Evolutionary conservation across 2,113 vertebrate species (phyloP).

Genomic region (Tetraodon nigroviridis): DNA sequence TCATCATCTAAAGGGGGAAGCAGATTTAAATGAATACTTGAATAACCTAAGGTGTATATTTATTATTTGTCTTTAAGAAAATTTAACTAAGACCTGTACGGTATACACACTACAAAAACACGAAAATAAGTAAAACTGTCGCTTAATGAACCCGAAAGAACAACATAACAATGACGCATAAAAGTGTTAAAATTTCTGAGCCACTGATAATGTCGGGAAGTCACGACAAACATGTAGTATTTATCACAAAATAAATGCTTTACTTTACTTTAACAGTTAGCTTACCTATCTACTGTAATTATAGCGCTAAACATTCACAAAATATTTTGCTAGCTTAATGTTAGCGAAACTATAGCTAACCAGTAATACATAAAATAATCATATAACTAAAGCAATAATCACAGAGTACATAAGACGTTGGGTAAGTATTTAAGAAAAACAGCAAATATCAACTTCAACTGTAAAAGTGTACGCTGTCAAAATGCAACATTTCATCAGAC

Average conservation of each 20-base stretch:
- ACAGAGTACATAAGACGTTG: no score
- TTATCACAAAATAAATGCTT: not conserved
- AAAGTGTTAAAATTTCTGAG: not conserved
- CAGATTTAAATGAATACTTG: not conserved
- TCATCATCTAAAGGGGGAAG: conserved; percentile 77
- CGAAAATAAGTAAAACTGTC: no score
- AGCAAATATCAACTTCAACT: not conserved
- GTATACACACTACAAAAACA: no score
- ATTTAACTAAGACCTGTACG: no score
- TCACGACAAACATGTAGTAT: not conserved
- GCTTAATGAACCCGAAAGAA: no score
- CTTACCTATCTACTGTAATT: no score
- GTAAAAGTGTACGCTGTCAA: not conserved
- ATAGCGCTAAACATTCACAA: conserved; percentile 4
- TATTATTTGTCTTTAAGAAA: no score
- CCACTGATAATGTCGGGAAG: not conserved
- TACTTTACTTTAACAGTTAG: no score
- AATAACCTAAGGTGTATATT: no score
- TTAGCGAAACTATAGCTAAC: conserved; percentile 35
- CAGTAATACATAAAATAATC: not conserved
- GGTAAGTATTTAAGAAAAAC: no score
- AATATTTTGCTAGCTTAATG: conserved; percentile 25
- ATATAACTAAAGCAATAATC: no score
- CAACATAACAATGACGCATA: no score
- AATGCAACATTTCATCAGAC: conserved; percentile 19